Evolutionary conservation across 2,113 vertebrate species (phyloP), one percentile per base, ranked within the genome.

Genomic region (Albula goreensis): DNA sequence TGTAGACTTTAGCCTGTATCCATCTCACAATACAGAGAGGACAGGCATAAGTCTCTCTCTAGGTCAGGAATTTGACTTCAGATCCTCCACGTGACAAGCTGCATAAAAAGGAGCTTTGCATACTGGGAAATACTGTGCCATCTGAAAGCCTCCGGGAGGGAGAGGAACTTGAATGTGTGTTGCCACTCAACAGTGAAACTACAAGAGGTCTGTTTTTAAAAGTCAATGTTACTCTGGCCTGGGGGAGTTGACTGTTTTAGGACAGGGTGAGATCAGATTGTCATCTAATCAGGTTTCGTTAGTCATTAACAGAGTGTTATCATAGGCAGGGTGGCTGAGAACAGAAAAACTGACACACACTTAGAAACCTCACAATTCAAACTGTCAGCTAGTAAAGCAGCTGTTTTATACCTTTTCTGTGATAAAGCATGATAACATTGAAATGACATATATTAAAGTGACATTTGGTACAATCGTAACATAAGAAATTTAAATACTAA

Each of bases 281-380:
- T 31, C 51, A 82, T 82, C 52, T 82, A 82, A 82, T 31, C 80
- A 74, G 70, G 22, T 31, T n/a, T n/a, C 2, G 80, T 82, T 82
- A 82, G 52, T 6, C 70, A 74, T 74, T 74, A 74, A 74, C 70
- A 53, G n/a, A 56, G 50, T 22, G 13, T 31, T 53, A 82, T 25
- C 80, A 51, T n/a, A 56, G 19, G 0, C 48, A 50, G 48, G 17
- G 49, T 10, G 50, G 31, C 48, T 50, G 5, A 17, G 3, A 19
- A 13, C 31, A 41, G 31, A 80, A 50, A 50, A 22, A 48, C 70
- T 31, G 6, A 7, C 70, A 74, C n/a, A 31, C 70, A 11, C 6
- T 8, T 31, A 7, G 22, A 41, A 41, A 41, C 70, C n/a, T 3
- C n/a, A n/a, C n/a, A 31, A 22, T n/a, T 74, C 70, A 9, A n/a